Percentiles rank a stretch among this genome's conserved stretches.
These are phyloP conservation scores for Coreoperca whiteheadi DNA, from an alignment of 2,113 vertebrate species.

Conservation along the genomic window DNA sequence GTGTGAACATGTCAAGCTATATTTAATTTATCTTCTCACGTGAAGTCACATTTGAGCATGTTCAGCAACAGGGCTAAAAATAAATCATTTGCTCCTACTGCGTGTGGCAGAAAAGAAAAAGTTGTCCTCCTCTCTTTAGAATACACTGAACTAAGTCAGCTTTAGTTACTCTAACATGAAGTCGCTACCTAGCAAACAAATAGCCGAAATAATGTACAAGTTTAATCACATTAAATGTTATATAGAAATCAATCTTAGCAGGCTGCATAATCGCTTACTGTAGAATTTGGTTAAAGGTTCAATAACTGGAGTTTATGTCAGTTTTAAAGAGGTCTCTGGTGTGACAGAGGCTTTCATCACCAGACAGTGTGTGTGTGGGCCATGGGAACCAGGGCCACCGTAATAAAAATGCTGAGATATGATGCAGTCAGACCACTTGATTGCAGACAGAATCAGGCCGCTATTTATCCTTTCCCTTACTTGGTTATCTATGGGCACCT, in stretches of 20 bases:
- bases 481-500: constrained; percentile 47
- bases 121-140: neutral
- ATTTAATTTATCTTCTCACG: constrained; percentile 4
- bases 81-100: neutral
- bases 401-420: constrained; percentile 61
- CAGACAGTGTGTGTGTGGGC: constrained; percentile 6
- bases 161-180: neutral
- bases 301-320: neutral
- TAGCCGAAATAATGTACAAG: neutral
- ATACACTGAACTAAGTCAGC: neutral
- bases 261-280: neutral
- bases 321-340: constrained; percentile 17
- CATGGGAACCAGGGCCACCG: constrained; percentile 38
- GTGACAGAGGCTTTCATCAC: constrained; percentile 29
- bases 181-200: neutral
- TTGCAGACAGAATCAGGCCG: constrained; percentile 52
- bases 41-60: constrained; percentile 18
- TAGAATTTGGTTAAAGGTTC: constrained; percentile 32
- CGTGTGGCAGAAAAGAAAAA: neutral
- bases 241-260: neutral
- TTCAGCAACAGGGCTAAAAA: constrained; percentile 12
- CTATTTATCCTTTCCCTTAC: constrained; percentile 33
- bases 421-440: constrained; percentile 46
- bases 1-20: neutral
- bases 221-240: constrained; percentile 26